Base-by-base conservation (phyloP, 1,140 invertebrate genomes). In the Drosophila littoralis region DNA sequence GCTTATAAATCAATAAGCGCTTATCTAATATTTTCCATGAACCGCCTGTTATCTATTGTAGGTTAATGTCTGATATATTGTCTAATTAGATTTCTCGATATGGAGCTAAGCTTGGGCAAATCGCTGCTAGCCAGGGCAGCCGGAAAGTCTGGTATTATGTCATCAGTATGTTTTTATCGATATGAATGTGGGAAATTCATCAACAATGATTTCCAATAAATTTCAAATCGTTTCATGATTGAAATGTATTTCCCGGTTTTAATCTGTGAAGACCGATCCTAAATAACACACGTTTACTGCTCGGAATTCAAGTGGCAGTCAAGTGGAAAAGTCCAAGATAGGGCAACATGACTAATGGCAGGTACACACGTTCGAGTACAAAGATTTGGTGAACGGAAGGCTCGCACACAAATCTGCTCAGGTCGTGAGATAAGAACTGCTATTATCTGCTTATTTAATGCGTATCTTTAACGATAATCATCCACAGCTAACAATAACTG, bases 51-150 rank as follows among this genome's bases (percentile, higher is more conserved):
- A 15, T n/a, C 8, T 46, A 63, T 63, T 51, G 38, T 9, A 13
- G 57, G 17, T 15, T 51, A 40, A 42, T 63, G 22, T 12, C 22
- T 40, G 46, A 63, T 42, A 51, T 38, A 64, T 8, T 35, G 28
- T 2, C 28, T 35, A 33, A 35, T 51, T 51, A 35, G 32, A 42
- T 13, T 13, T 51, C 35, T 15, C 12, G 1, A 6, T n/a, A n/a
- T 12, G 10, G 10, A 6, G 10, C 12, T 2, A 40, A 40, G 40
- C 12, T 38, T 9, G 9, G 9, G 3, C 9, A 10, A 10, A 38
- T 38, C 36, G 36, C 36, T 8, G 9, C 6, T 42, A 13, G 12
- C 13, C n/a, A 42, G 7, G 7, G 6, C n/a, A 13, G 28, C 33
- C 55, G 28, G 4, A 6, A 42, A 42, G 40, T 6, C 5, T 2